Evolutionary conservation across 2,888 invertebrate genomes (phyloP).

Genomic region (Harpalus rufipes): DNA sequence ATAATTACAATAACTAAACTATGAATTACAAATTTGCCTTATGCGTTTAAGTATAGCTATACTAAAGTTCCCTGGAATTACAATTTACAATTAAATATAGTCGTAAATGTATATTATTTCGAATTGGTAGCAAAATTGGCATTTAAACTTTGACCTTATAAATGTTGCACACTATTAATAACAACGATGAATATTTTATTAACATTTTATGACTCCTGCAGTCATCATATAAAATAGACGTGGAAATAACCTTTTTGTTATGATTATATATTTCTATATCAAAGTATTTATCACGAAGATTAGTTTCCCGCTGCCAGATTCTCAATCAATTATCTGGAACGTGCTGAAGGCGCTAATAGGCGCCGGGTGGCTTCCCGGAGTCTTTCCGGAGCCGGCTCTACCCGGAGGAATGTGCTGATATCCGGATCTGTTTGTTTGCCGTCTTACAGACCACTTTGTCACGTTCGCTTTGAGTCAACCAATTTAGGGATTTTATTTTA

Average conservation of each 20-base stretch:
- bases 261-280: not conserved
- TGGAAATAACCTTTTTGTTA: not conserved
- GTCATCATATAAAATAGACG: too few relatives aligned
- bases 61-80: too few relatives aligned
- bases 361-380: conserved; percentile 10
- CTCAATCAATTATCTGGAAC: conserved; percentile 31
- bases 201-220: too few relatives aligned
- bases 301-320: not conserved
- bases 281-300: conserved; percentile 18
- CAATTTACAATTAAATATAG: too few relatives aligned
- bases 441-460: conserved; percentile 35
- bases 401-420: conserved; percentile 31
- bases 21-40: too few relatives aligned
- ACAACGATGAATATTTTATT: too few relatives aligned
- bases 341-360: conserved; percentile 50
- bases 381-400: too few relatives aligned
- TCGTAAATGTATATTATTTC: too few relatives aligned
- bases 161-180: too few relatives aligned
- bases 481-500: conserved; percentile 47
- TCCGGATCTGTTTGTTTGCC: conserved; percentile 38
- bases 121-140: too few relatives aligned
- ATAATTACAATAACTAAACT: not conserved
- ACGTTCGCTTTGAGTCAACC: conserved; percentile 34
- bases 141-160: too few relatives aligned
- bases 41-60: too few relatives aligned